A percentile compares a stretch with the other conserved stretches of the same genome.
Conservation (phyloP, 2,797 vertebrate genomes). For the Hydrophis major region DNA sequence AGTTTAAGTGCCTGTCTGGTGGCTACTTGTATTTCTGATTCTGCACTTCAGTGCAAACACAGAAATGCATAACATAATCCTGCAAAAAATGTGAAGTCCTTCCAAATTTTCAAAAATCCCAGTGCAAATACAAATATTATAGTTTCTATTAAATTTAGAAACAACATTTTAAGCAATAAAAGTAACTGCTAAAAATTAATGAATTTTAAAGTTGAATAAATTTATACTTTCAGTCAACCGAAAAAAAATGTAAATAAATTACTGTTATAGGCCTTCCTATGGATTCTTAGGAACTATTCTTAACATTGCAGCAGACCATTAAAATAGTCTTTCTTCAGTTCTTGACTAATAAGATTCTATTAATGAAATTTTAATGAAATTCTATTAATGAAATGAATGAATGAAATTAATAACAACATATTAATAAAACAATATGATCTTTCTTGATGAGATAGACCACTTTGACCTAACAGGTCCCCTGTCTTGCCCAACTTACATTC, state of each 20-base stretch:
- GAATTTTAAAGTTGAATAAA: neutral
- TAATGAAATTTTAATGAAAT: neutral
- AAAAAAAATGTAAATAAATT: neutral
- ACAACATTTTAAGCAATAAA: neutral
- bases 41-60: neutral
- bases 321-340: neutral
- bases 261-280: neutral
- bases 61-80: neutral
- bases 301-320: neutral
- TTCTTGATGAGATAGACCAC: neutral
- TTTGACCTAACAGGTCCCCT: neutral
- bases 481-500: neutral
- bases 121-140: neutral
- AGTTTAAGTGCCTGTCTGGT: constrained; percentile 19
- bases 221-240: neutral
- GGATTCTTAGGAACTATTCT: neutral
- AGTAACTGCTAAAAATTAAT: neutral
- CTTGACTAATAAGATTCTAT: neutral
- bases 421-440: neutral
- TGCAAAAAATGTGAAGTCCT: neutral
- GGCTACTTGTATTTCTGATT: constrained; percentile 9
- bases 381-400: neutral
- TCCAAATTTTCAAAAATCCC: neutral
- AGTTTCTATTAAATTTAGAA: neutral
- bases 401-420: neutral